Evolutionary conservation across 2,888 invertebrate genomes (phyloP), one percentile per base, ranked within the genome.

Genomic region (Saturnia pavonia): DNA sequence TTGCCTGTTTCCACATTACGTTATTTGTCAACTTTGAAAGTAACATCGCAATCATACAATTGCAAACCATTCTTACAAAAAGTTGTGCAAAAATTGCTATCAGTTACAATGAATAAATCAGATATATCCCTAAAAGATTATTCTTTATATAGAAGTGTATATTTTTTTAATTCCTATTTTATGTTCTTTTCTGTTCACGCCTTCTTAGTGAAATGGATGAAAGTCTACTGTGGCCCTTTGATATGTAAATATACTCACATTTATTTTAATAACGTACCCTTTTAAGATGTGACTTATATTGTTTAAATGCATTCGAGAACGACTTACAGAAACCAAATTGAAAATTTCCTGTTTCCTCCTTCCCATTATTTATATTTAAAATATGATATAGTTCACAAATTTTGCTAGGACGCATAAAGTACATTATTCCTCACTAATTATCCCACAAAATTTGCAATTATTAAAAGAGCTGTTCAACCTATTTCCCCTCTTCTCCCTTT

Each of bases 181-280:
- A 69, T 76, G 80, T 88, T 77, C 88, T 82, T 88, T 89, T 91
- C 80, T 91, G 91, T 92, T 89, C 91, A 91, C 88, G 91, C 90
- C 79, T 80, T 75, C 89, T 76, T 85, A 92, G 92, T 87, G 76
- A 85, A 85, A 78, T 81, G 90, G 90, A 90, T 88, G 73, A 89
- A 82, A 75, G 87, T 87, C 87, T 90, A 89, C 91, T 90, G 91
- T 87, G 90, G 90, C 71, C 90, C 91, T 63, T 82, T 90, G 70
- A 89, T 91, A 91, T 90, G 92, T 92, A 91, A 91, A 88, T 91
- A 91, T 76, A 72, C 77, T 76, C 43, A 45, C 67, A 76, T 80
- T 70, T 76, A 73, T 75, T 63, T 70, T 70, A 19, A 48, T 51
- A 34, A 34, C 3, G 25, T 34, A 19, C 19, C 54, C 34, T 43